A percentile compares a stretch with the other conserved stretches of the same genome.
phyloP scores from a whole-genome alignment of 2,888 invertebrate species.

The Parnassius smintheus region DNA sequence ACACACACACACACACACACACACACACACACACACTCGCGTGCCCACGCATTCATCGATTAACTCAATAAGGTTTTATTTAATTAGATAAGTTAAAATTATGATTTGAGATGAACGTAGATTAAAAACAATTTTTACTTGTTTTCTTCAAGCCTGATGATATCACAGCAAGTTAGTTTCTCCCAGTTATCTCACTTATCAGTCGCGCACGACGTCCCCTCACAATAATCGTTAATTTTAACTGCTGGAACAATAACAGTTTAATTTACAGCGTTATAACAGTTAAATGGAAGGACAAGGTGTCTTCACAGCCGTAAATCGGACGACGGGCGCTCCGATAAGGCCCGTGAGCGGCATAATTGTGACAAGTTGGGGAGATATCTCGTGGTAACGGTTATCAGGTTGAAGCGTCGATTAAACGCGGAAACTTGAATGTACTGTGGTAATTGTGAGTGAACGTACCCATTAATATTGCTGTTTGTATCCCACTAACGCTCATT shows the following conservation, averaged over 20 bases:
- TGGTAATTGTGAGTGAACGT: conserved; percentile 6
- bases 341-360: conserved; percentile 37
- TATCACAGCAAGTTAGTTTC: neutral
- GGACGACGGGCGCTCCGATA: conserved; percentile 35
- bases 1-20: no score
- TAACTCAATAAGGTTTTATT: no score
- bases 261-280: conserved; percentile 65
- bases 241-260: conserved; percentile 64
- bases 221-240: conserved; percentile 67
- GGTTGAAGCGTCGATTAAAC: conserved; percentile 5
- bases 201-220: conserved; percentile 43
- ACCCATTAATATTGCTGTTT: neutral
- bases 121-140: no score
- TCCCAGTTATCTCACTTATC: conserved; percentile 46
- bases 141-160: no score
- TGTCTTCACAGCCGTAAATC: conserved; percentile 48
- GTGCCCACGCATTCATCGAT: no score
- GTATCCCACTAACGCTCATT: no score
- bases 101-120: no score
- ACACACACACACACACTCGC: no score
- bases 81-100: no score
- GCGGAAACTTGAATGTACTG: conserved; percentile 1
- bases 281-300: conserved; percentile 59
- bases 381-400: conserved; percentile 34
- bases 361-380: conserved; percentile 41